Percentiles rank a stretch among this genome's conserved stretches.
These are phyloP conservation scores for Ophion slaviceki DNA, from an alignment of 2,888 invertebrate species.

Conservation along the genomic window DNA sequence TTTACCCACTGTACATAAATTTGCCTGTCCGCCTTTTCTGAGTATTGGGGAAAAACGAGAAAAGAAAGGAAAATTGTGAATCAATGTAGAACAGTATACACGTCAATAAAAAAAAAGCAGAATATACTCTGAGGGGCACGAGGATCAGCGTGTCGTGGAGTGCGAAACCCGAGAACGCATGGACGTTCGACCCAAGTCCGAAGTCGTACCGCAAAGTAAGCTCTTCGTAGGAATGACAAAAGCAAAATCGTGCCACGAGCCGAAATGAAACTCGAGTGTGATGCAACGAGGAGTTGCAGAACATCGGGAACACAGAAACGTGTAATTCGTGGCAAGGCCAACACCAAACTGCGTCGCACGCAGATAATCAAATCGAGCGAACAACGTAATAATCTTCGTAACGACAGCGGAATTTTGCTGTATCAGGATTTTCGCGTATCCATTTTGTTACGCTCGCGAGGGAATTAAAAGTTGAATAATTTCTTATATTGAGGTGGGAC, in stretches of 20 bases:
- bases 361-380: conserved; percentile 30
- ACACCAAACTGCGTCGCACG: background rate
- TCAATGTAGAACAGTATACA: too few relatives aligned
- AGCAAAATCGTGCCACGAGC: conserved; percentile 36
- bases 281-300: conserved; percentile 35
- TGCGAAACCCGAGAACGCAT: conserved; percentile 38
- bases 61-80: too few relatives aligned
- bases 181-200: conserved; percentile 15
- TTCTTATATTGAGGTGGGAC: too few relatives aligned
- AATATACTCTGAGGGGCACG: background rate
- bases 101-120: background rate
- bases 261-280: conserved; percentile 38
- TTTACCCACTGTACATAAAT: too few relatives aligned
- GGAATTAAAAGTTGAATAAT: background rate
- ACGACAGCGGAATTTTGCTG: conserved; percentile 6
- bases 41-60: too few relatives aligned
- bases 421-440: background rate
- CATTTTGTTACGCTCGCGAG: background rate
- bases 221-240: conserved; percentile 24
- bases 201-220: background rate
- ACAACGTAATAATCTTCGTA: background rate
- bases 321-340: conserved; percentile 18
- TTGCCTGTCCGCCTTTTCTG: too few relatives aligned
- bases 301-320: conserved; percentile 52
- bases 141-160: background rate